Percentiles rank a stretch among this genome's conserved stretches.
These are phyloP conservation scores for Coracopsis vasa DNA, from an alignment of 2,113 vertebrate species.

Conservation along the genomic window DNA sequence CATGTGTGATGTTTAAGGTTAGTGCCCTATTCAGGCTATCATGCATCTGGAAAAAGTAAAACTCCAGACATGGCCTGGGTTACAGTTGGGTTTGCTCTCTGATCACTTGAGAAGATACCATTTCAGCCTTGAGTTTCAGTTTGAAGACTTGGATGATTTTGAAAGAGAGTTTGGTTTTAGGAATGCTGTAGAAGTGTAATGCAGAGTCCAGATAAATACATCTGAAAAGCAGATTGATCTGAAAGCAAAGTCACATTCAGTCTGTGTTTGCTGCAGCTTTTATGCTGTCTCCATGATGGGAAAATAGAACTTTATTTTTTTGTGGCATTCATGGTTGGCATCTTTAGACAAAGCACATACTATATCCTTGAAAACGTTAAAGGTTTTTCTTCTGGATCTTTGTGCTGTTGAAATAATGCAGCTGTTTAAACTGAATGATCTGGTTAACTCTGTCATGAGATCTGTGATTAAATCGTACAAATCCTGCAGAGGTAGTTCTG, in stretches of 20 bases:
- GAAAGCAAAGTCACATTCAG: background rate
- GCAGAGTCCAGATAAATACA: background rate
- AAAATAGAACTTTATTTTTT: background rate
- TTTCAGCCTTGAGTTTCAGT: background rate
- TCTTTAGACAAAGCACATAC: background rate
- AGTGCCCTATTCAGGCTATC: background rate
- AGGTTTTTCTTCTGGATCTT: background rate
- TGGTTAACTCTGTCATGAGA: background rate
- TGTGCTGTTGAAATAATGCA: background rate
- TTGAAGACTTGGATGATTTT: background rate
- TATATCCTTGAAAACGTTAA: background rate
- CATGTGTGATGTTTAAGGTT: background rate
- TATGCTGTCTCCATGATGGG: background rate
- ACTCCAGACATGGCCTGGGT: background rate
- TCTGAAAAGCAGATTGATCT: background rate
- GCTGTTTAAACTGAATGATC: background rate
- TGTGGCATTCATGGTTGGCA: background rate
- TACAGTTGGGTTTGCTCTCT: background rate
- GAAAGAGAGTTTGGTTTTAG: background rate
- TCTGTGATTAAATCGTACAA: background rate
- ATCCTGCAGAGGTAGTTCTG: conserved; percentile 19
- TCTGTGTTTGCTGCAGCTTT: background rate
- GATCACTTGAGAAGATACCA: background rate
- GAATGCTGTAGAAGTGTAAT: background rate
- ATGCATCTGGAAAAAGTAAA: background rate